phyloP scores from a whole-genome alignment of 2,888 invertebrate species.

The Peribatodes rhomboidaria region DNA sequence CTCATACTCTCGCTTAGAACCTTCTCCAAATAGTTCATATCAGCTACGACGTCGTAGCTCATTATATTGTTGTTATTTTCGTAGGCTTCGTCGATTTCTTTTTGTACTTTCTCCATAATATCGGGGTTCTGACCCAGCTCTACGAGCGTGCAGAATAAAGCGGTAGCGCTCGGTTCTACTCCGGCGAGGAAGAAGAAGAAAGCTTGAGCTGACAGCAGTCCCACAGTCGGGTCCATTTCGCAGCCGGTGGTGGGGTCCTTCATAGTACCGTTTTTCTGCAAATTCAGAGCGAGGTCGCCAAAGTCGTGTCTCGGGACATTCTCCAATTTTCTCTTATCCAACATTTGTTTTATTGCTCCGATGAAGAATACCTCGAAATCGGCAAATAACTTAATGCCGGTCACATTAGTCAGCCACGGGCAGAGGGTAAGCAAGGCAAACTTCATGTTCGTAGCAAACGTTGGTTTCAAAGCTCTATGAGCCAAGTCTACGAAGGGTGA shows the following conservation, averaged over 20 bases:
- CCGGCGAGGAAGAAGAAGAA: slow-evolving; percentile 17
- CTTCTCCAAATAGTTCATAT: slow-evolving; percentile 10
- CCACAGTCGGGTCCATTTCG: slow-evolving; percentile 13
- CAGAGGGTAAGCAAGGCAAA: slow-evolving; percentile 27
- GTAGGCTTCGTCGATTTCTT: slow-evolving; percentile 17
- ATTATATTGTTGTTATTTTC: slow-evolving; percentile 2
- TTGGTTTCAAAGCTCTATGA: slow-evolving; percentile 43
- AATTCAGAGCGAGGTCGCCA: slow-evolving; percentile 60
- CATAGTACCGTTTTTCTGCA: slow-evolving; percentile 63
- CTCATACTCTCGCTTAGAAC: slow-evolving; percentile 19
- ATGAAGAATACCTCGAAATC: slow-evolving; percentile 66
- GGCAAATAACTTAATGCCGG: slow-evolving; percentile 58
- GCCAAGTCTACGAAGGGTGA: slow-evolving; percentile 63
- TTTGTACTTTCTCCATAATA: slow-evolving; percentile 16
- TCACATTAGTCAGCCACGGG: slow-evolving; percentile 43
- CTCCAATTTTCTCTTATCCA: slow-evolving; percentile 58
- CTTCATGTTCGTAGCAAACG: slow-evolving; percentile 42
- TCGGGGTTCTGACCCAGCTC: slow-evolving; percentile 7
- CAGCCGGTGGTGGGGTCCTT: slow-evolving; percentile 53
- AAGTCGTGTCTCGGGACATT: slow-evolving; percentile 65
- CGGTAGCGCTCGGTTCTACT: slow-evolving; percentile 7
- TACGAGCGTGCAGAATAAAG: slow-evolving; percentile 6
- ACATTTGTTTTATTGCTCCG: slow-evolving; percentile 60
- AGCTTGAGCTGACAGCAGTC: slow-evolving; percentile 12
- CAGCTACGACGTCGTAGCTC: background rate